Evolutionary conservation across 2,797 vertebrate species (phyloP), one percentile per base, ranked within the genome.

Genomic region (Cheirogaleus major): DNA sequence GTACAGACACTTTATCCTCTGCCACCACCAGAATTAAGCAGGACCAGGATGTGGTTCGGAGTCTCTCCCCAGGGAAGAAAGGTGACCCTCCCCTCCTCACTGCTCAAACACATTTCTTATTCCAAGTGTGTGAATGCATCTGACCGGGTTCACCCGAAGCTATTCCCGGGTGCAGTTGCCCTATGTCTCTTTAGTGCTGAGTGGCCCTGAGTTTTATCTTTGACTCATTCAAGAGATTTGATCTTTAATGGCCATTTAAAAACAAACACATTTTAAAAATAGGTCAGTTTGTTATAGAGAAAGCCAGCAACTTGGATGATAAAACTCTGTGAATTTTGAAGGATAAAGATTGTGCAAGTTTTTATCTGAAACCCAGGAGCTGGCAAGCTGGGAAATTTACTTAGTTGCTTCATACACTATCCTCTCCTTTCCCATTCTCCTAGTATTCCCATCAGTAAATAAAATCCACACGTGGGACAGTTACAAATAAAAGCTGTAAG

Each of bases 221-320:
- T 50, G 82, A 73, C 78, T 93, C 63, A 61, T 70, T 91, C 45
- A 55, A 8, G 38, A 76, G 35, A 84, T 55, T 89, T 65, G 6
- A 78, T 78, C 70, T 92, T 84, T 81, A 75, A 85, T 59, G 78
- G 22, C 1, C 22, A 11, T 57, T 95, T 96, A 61, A 43, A 96
- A 95, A 55, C 48, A 94, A 97, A 80, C 35, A 78, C 18, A 5
- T 88, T 92, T 96, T 50, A 72, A 91, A 95, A 95, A 57, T 52
- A 83, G 73, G 88, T 82, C 78, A 41, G 22, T 61, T 87, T 67
- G 11, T 67, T 18, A 23, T 57, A 27, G 23, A 13, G 65, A 83
- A 81, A 95, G 38, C 57, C 63, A 86, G 50, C 25, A 73, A 52
- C 7, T 81, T 32, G 11, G 63, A 30, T 0, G 12, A 63, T 35